Evolutionary conservation across 2,113 vertebrate genomes (phyloP).

Genomic region (Pan troglodytes): NHGRI_mPanTro3-v2.1_pri NC_086015.1:147097501-147098000

Average conservation of each 20-base stretch:
- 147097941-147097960: background rate
- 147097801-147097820: background rate
- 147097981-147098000: background rate
- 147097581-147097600: background rate
- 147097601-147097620: background rate
- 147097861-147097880: background rate
- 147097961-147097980: background rate
- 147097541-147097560: background rate
- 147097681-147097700: background rate
- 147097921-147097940: background rate
- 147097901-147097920: background rate
- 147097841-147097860: background rate
- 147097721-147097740: background rate
- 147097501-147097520: background rate
- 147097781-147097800: background rate
- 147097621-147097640: background rate
- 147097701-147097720: background rate
- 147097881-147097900: background rate
- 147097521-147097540: no score
- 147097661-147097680: background rate
- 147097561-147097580: background rate
- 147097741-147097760: background rate
- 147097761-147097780: background rate
- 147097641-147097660: background rate
- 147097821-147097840: background rate